A percentile compares a stretch with the other conserved stretches of the same genome.
phyloP scores from a whole-genome alignment of 2,797 vertebrate species.

The Enteromius paludinosus region DNA sequence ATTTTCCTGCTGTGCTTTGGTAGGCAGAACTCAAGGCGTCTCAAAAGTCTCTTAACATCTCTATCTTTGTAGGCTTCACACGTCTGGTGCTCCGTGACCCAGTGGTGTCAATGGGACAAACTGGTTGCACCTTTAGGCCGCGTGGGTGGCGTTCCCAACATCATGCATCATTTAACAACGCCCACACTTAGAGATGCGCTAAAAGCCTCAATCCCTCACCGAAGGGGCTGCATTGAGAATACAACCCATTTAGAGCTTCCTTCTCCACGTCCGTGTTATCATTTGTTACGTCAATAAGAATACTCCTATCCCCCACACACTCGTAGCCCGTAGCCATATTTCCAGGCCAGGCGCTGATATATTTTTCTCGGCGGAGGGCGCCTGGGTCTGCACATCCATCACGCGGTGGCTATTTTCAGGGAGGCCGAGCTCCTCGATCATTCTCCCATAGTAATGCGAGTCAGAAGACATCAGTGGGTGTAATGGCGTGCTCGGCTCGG shows the following conservation, averaged over 20 bases:
- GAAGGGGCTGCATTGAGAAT: constrained; percentile 1
- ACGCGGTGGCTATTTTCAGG: constrained; percentile 63
- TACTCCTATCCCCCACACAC: constrained; percentile 52
- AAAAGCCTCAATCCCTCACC: constrained; percentile 23
- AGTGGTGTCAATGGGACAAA: constrained; percentile 2
- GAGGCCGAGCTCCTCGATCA: constrained; percentile 57
- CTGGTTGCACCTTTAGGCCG: constrained; percentile 2
- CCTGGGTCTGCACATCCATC: constrained; percentile 70
- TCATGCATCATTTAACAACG: constrained; percentile 32
- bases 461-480: constrained; percentile 72
- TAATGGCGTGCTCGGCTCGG: constrained; percentile 71
- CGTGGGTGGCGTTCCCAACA: constrained; percentile 26
- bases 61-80: constrained; percentile 1
- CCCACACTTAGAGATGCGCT: constrained; percentile 13
- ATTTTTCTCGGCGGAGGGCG: constrained; percentile 60
- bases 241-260: constrained; percentile 15
- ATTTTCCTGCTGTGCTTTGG: not conserved
- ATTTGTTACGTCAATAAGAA: constrained; percentile 62
- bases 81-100: not conserved
- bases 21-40: not conserved
- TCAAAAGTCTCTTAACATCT: not conserved
- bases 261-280: constrained; percentile 42
- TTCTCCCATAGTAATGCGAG: constrained; percentile 70
- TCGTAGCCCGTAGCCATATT: constrained; percentile 56
- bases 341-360: constrained; percentile 34